Base-by-base conservation (phyloP, 2,888 invertebrate genomes). In the Leptinotarsa rubiginosa region DNA sequence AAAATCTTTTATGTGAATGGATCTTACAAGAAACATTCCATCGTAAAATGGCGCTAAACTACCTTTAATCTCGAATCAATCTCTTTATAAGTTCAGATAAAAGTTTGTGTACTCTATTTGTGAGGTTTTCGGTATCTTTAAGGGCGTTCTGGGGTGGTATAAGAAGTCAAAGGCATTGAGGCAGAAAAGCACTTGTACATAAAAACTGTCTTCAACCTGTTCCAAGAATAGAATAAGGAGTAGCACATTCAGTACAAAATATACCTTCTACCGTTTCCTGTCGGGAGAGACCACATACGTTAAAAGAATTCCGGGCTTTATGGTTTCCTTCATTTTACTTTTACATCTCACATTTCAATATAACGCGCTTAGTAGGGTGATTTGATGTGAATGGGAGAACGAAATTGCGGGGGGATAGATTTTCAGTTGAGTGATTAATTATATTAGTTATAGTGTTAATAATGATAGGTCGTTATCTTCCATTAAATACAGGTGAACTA, bases 231-330 rank as follows among this genome's bases (percentile, higher is more conserved):
- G 74, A 65, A 71, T 74, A 75, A 78, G 75, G 72, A 72, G 74
- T 65, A 74, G 67, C 56, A 78, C 78, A 78, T 77, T 75, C 54
- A 77, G 73, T 70, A 72, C 66, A 77, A 77, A 78, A 72, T 75
- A 73, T 77, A 75, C 78, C 78, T 71, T 74, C 70, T 72, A 69
- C 75, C 78, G 74, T 77, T 78, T 78, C 78, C 78, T 78, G 78
- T 78, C 73, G 62, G 56, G 74, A 69, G 41, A 41, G 78, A 76
- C 78, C 78, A 78, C 78, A 78, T 78, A 76, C 76, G 75, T 74
- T 67, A 71, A 50, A 52, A 59, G 68, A 73, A 70, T 64, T 64
- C 56, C 70, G 64, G 31, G 65, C 67, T 72, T 74, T 74, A 62
- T 62, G 49, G 70, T 67, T 75, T 75, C 50, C 69, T 71, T 69